Evolutionary conservation across 2,888 invertebrate genomes (phyloP).

Genomic region (Dryobota labecula): DNA sequence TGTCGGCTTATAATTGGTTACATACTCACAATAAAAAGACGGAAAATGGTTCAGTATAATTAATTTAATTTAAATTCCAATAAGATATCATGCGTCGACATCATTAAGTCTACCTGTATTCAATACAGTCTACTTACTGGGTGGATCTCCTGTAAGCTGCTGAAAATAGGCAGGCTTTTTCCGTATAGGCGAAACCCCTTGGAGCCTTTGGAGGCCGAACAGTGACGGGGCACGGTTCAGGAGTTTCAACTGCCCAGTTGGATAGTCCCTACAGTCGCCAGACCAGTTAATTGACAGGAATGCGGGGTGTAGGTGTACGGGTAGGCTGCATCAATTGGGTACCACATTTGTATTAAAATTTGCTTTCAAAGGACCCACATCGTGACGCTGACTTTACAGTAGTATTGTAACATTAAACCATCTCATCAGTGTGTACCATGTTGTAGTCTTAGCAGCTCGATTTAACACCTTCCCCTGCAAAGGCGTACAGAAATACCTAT

Average conservation of each 20-base stretch:
- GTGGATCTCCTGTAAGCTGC: not conserved
- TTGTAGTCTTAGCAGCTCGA: not conserved
- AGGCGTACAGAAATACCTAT: not conserved
- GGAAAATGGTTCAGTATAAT: conserved; percentile 24
- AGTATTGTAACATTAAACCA: not conserved
- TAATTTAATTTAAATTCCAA: conserved; percentile 22
- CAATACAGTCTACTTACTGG: not conserved
- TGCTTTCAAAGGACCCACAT: too few relatives aligned
- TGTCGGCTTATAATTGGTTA: conserved; percentile 32
- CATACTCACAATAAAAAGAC: conserved; percentile 17
- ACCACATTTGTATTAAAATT: too few relatives aligned
- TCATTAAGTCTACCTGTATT: not conserved
- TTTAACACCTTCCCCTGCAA: not conserved
- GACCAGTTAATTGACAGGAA: not conserved
- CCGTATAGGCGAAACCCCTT: not conserved
- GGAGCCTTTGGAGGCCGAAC: not conserved
- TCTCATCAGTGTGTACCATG: not conserved
- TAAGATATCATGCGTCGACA: not conserved
- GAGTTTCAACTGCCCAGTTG: not conserved
- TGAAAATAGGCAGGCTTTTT: not conserved
- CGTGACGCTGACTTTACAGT: too few relatives aligned
- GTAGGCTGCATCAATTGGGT: too few relatives aligned
- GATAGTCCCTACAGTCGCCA: not conserved
- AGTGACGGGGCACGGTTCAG: too few relatives aligned
- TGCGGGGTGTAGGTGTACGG: not conserved